Evolutionary conservation across 2,888 invertebrate genomes (phyloP), one percentile per base, ranked within the genome.

Genomic region (Stomorhina lunata): DNA sequence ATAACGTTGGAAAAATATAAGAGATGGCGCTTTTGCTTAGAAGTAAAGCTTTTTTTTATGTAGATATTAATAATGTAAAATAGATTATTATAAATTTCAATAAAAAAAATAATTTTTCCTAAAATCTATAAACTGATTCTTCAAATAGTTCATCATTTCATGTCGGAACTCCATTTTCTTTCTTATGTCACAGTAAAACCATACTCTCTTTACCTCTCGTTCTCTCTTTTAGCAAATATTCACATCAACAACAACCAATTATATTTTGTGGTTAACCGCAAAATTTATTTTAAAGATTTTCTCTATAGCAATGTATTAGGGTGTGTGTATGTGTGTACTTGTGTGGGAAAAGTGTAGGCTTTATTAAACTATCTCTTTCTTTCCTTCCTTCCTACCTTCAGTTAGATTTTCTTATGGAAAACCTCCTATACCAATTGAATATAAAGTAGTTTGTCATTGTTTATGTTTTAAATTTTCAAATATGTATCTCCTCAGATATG

Each of bases 211-310:
- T 76, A 17, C 15, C 32, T 85, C 83, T 85, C 84, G n/a, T 85
- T 86, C 85, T 86, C 83, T 69, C 55, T 34, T 34, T 45, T 34
- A 32, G n/a, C 10, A 48, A 37, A 45, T 73, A 53, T 78, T 69
- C 76, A 75, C n/a, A n/a, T n/a, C n/a, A n/a, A n/a, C n/a, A n/a
- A 88, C 89, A 88, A 90, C 91, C 91, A 91, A 91, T 91, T 90
- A 91, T 89, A 91, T 89, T 89, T 90, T 91, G 91, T 85, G 91
- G 91, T 91, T 91, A 91, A 91, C 91, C 91, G 88, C 90, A 90
- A 90, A 89, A 89, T 89, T 89, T 88, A 89, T 90, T 88, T 87
- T 87, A 87, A 81, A 71, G 80, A 75, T 78, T 82, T 77, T 17
- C 10, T 50, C 48, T 27, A 20, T 25, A 43, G 29, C 27, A 72